Evolutionary conservation across 2,797 vertebrate genomes (phyloP).

Genomic region (Leucoraja ocellata): DNA sequence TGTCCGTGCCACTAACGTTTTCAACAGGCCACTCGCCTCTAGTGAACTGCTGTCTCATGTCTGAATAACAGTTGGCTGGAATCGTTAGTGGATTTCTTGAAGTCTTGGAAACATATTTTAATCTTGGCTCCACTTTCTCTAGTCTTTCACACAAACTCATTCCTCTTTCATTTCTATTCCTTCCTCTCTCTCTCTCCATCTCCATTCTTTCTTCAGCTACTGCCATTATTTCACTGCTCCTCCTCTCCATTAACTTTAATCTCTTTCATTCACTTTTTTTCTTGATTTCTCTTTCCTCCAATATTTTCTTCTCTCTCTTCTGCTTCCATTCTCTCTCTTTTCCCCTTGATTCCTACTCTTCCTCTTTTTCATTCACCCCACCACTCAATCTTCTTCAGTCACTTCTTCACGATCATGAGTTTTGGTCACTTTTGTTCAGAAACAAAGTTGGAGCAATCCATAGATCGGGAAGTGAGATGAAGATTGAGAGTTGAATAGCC

Average conservation of each 20-base stretch:
- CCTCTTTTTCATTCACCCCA: too few species aligned
- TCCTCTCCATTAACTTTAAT: background rate
- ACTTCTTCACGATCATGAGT: background rate
- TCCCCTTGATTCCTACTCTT: background rate
- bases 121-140: background rate
- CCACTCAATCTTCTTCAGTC: background rate
- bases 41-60: too few species aligned
- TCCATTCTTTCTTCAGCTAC: background rate
- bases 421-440: background rate
- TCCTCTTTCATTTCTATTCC: background rate
- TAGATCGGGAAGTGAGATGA: background rate
- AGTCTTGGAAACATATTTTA: too few species aligned
- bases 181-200: background rate
- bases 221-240: background rate
- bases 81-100: background rate
- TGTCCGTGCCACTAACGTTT: background rate
- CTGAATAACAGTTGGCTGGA: background rate
- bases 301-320: background rate
- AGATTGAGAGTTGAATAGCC: background rate
- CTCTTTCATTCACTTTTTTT: too few species aligned
- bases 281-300: background rate
- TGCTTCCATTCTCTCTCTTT: background rate
- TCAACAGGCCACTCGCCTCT: background rate
- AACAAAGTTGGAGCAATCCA: background rate
- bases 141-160: background rate